phyloP scores from a whole-genome alignment of 2,113 vertebrate species.

The Labeo rohita region DNA sequence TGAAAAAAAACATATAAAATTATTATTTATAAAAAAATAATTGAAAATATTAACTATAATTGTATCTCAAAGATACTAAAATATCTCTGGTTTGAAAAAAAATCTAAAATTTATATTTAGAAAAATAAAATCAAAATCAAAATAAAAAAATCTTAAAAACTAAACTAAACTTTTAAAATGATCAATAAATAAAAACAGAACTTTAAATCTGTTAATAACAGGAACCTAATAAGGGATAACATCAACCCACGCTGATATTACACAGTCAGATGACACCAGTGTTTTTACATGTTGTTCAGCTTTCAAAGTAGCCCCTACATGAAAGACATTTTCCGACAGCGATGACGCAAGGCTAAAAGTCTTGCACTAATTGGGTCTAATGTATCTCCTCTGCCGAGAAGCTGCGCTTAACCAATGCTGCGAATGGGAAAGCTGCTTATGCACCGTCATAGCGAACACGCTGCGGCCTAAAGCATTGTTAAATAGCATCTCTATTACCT shows the following conservation, averaged over 20 bases:
- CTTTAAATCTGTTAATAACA: neutral
- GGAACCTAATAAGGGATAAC: neutral
- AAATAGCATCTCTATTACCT: slow-evolving; percentile 44
- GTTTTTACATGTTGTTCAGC: neutral
- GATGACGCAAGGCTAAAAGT: slow-evolving; percentile 3
- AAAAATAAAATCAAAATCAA: no score
- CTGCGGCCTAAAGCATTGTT: slow-evolving; percentile 5
- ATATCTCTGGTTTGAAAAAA: no score
- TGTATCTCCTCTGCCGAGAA: slow-evolving; percentile 33
- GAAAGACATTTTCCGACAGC: slow-evolving; percentile 8
- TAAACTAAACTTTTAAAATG: no score
- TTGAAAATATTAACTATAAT: no score
- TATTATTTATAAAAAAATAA: no score
- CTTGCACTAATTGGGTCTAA: slow-evolving; percentile 31
- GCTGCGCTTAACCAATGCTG: neutral
- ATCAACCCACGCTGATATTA: neutral
- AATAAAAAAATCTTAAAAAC: no score
- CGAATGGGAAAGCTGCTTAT: slow-evolving; percentile 13
- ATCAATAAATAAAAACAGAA: no score
- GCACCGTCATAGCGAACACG: slow-evolving; percentile 27
- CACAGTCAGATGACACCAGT: neutral
- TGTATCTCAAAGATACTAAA: no score
- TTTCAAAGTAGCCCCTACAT: slow-evolving; percentile 14
- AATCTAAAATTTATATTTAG: no score
- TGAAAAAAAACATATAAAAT: no score